phyloP scores from a whole-genome alignment of 2,113 vertebrate genomes.

The Leptobrachium ailaonicum region DNA sequence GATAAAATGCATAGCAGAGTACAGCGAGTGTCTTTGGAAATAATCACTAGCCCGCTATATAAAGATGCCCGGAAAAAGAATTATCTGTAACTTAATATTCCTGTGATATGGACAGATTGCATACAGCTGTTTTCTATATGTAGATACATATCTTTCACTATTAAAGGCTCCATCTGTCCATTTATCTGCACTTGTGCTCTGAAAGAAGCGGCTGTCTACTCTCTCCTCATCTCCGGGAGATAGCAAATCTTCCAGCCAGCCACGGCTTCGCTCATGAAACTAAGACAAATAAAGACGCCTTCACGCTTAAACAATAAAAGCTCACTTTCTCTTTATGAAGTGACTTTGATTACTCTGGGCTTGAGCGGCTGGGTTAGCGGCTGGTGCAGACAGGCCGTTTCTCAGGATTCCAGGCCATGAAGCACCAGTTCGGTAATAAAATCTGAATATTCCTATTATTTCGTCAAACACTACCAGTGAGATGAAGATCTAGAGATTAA shows the following conservation, averaged over 20 bases:
- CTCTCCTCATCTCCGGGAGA: slow-evolving; percentile 18
- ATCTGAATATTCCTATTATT: slow-evolving; percentile 36
- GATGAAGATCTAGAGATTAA: slow-evolving; percentile 10
- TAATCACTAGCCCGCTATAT: slow-evolving; percentile 28
- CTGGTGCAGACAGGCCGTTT: slow-evolving; percentile 14
- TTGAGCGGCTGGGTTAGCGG: slow-evolving; percentile 10
- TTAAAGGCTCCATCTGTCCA: slow-evolving; percentile 36
- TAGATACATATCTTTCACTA: slow-evolving; percentile 48
- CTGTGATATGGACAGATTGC: slow-evolving; percentile 44
- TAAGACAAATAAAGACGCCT: slow-evolving; percentile 36
- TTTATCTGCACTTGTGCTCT: slow-evolving; percentile 37
- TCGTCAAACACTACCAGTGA: slow-evolving; percentile 7
- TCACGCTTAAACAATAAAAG: slow-evolving; percentile 28
- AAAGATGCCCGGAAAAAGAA: slow-evolving; percentile 17
- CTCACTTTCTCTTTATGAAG: slow-evolving; percentile 43
- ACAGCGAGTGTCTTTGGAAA: slow-evolving; percentile 12
- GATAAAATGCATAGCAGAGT: slow-evolving; percentile 36
- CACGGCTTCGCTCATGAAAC: slow-evolving; percentile 38
- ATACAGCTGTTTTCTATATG: slow-evolving; percentile 46
- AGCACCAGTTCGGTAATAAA: slow-evolving; percentile 17
- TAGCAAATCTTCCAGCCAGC: slow-evolving; percentile 45
- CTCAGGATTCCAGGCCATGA: slow-evolving; percentile 9
- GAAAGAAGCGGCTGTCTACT: slow-evolving; percentile 23
- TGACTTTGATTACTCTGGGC: slow-evolving; percentile 24
- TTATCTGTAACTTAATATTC: slow-evolving; percentile 48